A percentile compares a stretch with the other conserved stretches of the same genome.
Conservation (phyloP, 2,888 invertebrate species). For the Napeogenes sylphis region DNA sequence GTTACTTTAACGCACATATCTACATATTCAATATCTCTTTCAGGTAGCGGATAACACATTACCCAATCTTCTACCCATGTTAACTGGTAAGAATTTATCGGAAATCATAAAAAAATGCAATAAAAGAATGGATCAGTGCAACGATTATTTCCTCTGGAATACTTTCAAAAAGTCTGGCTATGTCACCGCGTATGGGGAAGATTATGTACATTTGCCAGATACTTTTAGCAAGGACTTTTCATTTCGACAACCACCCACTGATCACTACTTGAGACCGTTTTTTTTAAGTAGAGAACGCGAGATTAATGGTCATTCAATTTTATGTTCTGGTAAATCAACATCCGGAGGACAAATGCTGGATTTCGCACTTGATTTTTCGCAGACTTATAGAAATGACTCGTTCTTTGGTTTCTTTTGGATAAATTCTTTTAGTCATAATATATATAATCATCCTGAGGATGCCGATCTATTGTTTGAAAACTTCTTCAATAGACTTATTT, state of each 20-base stretch:
- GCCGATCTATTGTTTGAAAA: conserved; percentile 80
- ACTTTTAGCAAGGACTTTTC: conserved; percentile 80
- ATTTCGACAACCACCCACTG: conserved; percentile 85
- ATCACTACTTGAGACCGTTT: conserved; percentile 88
- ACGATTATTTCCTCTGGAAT: conserved; percentile 87
- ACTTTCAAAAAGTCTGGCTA: conserved; percentile 83
- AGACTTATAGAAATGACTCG: conserved; percentile 77
- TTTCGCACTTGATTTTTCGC: conserved; percentile 82
- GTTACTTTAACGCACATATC: too few relatives aligned
- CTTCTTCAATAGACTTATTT: conserved; percentile 78
- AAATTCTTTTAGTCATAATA: conserved; percentile 86
- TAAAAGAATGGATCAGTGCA: conserved; percentile 78
- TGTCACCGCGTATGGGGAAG: conserved; percentile 89
- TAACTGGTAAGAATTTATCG: conserved; percentile 82
- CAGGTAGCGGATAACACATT: conserved; percentile 93
- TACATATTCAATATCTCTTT: conserved; percentile 23
- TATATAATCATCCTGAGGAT: conserved; percentile 80
- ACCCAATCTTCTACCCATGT: conserved; percentile 90
- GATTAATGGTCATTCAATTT: conserved; percentile 63
- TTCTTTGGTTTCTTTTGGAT: conserved; percentile 89
- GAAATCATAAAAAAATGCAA: conserved; percentile 70
- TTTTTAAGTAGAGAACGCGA: conserved; percentile 81
- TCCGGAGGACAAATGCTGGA: conserved; percentile 84
- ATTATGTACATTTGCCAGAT: conserved; percentile 80
- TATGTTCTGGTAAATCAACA: conserved; percentile 70